Evolutionary conservation across 2,797 vertebrate genomes (phyloP), one percentile per base, ranked within the genome.

Genomic region (Melanotaenia trifasciata): DNA sequence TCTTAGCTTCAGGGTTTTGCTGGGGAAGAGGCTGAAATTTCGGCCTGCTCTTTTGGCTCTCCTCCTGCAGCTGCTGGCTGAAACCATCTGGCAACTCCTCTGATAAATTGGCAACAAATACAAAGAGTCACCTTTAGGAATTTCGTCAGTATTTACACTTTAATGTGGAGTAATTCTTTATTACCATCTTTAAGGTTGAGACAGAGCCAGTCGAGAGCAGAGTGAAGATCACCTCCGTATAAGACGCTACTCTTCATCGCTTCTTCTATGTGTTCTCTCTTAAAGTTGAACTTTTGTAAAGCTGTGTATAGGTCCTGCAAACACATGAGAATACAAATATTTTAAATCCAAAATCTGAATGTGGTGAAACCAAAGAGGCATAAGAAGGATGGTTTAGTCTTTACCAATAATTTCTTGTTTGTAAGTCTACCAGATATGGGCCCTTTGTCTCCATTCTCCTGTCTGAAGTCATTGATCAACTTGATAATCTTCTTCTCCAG

Each of bases 161-260:
- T 2, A 56, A 43, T 20, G 36, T 0, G 30, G n/a, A 20, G 43
- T 11, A 43, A 64, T 3, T 45, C 33, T 18, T 4, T 36, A 74
- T 93, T 94, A 99, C 98, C 96, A 26, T 99, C 97, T 74, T 93
- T 94, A 68, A 99, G 97, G 76, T 99, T 99, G 69, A 99, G 95
- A 89, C 98, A 99, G 64, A 99, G 96, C 98, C 98, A 99, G 45
- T 99, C 98, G 43, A 99, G 95, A 3, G 98, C 98, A 59, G 98
- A 98, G 89, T 98, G 97, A 61, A 99, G 96, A 90, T 99, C 98
- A 11, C 98, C 98, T 54, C 98, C 98, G 8, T 96, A 95, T 14
- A 98, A 82, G 64, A 99, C 93, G 0, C 97, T 98, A 79, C 95
- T 98, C 88, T 96, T 98, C 98, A 99, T 99, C 6, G 98, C 97